Percentiles rank a stretch among this genome's conserved stretches.
Conservation (phyloP, 2,113 vertebrate genomes). For the Bolborhynchus lineola region DNA sequence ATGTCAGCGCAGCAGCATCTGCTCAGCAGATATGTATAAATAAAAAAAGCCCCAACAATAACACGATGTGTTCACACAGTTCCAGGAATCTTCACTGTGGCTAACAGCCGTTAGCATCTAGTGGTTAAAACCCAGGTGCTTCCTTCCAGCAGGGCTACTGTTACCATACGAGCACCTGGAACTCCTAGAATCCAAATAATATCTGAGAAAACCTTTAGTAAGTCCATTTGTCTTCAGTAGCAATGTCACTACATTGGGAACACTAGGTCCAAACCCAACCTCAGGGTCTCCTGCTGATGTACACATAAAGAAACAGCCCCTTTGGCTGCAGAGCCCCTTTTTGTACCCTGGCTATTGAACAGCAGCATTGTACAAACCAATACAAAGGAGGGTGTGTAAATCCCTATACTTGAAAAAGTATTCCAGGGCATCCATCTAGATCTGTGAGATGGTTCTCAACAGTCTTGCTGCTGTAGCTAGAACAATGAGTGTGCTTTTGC, state of each 20-base stretch:
- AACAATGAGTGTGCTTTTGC: not conserved
- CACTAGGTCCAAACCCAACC: not conserved
- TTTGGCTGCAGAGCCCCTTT: not conserved
- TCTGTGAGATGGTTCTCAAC: not conserved
- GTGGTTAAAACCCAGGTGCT: conserved; percentile 6
- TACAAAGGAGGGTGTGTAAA: not conserved
- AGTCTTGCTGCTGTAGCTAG: not conserved
- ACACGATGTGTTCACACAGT: not conserved
- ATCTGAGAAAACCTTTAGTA: not conserved
- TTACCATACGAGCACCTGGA: not conserved
- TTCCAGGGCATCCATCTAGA: not conserved
- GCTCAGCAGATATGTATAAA: conserved; percentile 35
- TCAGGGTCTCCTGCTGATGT: not conserved
- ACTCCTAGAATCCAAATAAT: not conserved
- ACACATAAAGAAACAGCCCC: not conserved
- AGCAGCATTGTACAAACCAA: not conserved
- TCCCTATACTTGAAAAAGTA: not conserved
- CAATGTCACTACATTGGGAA: not conserved
- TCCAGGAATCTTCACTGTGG: not conserved
- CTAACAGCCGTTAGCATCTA: not conserved
- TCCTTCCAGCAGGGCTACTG: not conserved
- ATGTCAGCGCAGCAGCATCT: conserved; percentile 35
- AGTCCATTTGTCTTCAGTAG: not conserved
- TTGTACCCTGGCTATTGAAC: not conserved
- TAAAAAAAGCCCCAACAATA: conserved; percentile 2